These are phyloP conservation scores for Tenualosa ilisha DNA, from an alignment of 2,797 vertebrate genomes.

Conservation along the genomic window DNA sequence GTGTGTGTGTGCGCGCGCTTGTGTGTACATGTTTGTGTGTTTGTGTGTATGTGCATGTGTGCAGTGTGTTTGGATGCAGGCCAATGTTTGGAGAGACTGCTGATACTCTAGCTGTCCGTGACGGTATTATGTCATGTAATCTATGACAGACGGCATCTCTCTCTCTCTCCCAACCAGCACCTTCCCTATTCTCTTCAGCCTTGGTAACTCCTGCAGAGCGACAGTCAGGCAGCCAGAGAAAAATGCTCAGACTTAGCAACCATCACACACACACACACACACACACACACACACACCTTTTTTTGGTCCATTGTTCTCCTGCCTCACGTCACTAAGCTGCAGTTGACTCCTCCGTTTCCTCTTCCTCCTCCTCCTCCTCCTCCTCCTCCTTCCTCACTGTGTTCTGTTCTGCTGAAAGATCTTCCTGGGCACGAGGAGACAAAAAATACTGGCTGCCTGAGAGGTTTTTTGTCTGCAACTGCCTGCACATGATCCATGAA, in stretches of 20 bases:
- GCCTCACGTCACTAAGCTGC: background rate
- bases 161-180: background rate
- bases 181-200: background rate
- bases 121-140: slow-evolving; percentile 7
- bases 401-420: background rate
- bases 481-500: background rate
- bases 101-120: background rate
- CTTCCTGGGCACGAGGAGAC: background rate
- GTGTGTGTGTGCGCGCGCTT: background rate
- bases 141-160: slow-evolving; percentile 11
- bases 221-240: background rate
- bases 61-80: background rate
- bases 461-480: background rate
- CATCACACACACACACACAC: no score
- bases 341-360: background rate
- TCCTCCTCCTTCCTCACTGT: background rate
- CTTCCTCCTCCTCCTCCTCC: background rate
- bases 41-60: background rate
- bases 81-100: slow-evolving; percentile 1
- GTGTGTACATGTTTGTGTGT: background rate
- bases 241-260: background rate
- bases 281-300: no score
- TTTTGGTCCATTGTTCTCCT: background rate
- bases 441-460: background rate
- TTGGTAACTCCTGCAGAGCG: background rate